A percentile compares a stretch with the other conserved stretches of the same genome.
Evolutionary conservation across 2,113 vertebrate species (phyloP).

Genomic region (Callospermophilus lateralis): DNA sequence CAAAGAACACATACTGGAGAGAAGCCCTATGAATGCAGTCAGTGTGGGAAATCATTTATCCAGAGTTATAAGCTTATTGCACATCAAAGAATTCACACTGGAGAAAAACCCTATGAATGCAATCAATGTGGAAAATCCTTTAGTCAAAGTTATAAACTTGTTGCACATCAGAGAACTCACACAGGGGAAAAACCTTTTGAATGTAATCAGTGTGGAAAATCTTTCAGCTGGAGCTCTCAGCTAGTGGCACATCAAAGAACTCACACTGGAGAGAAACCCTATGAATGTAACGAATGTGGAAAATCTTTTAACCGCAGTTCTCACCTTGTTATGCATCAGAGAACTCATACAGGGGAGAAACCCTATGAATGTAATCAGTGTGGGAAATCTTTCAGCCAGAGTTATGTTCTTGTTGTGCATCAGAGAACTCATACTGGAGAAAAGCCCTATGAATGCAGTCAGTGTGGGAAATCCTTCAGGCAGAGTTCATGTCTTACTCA

Average conservation of each 20-base stretch:
- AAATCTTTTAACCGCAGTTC: conserved; percentile 83
- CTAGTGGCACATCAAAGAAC: conserved; percentile 73
- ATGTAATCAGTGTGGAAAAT: conserved; percentile 80
- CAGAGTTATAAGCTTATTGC: conserved; percentile 80
- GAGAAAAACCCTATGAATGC: conserved; percentile 77
- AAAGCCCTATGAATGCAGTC: conserved; percentile 77
- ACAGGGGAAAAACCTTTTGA: conserved; percentile 80
- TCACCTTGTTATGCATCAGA: conserved; percentile 83
- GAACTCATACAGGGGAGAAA: conserved; percentile 84
- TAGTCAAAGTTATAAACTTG: conserved; percentile 73
- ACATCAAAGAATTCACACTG: conserved; percentile 77
- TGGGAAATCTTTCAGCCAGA: conserved; percentile 83
- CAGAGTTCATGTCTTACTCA: conserved; percentile 82
- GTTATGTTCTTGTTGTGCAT: conserved; percentile 82
- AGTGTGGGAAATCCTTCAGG: conserved; percentile 77
- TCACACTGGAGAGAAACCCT: conserved; percentile 80
- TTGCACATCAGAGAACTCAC: conserved; percentile 75
- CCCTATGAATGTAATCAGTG: conserved; percentile 83
- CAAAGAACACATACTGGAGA: conserved; percentile 80
- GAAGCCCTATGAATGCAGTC: conserved; percentile 85
- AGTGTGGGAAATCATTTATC: conserved; percentile 88
- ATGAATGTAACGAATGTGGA: conserved; percentile 81
- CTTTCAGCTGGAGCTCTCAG: conserved; percentile 80
- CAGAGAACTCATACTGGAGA: conserved; percentile 81
- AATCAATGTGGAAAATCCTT: conserved; percentile 74